These are phyloP conservation scores for Zophobas morio DNA, from an alignment of 1,140 invertebrate species.

Conservation along the genomic window DNA sequence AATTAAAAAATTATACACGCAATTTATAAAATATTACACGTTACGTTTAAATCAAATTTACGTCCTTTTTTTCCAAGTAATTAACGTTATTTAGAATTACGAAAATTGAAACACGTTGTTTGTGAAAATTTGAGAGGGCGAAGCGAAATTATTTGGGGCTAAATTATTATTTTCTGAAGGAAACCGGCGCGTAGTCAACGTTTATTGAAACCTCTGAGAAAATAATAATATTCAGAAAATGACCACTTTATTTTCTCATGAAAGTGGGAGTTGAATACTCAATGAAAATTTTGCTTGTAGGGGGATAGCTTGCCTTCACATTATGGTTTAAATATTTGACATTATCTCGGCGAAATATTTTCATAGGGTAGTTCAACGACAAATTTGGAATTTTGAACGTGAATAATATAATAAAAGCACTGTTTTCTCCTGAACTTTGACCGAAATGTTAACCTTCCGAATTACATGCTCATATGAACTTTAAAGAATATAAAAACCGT, in stretches of 20 bases:
- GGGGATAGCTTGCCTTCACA: background rate
- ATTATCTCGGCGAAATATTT: slow-evolving; percentile 15
- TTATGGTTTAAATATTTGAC: slow-evolving; percentile 19
- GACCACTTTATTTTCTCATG: slow-evolving; percentile 37
- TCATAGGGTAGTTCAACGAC: background rate
- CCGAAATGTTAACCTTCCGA: no score
- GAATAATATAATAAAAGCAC: background rate
- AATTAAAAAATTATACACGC: no score
- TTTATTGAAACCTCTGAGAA: slow-evolving; percentile 33
- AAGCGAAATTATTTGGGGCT: slow-evolving; percentile 15
- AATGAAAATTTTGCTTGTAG: slow-evolving; percentile 23
- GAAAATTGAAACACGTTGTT: background rate
- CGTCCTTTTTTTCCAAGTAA: background rate
- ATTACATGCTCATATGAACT: no score
- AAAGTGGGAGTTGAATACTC: slow-evolving; percentile 22
- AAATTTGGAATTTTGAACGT: slow-evolving; percentile 18
- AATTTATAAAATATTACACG: no score
- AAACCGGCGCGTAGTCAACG: slow-evolving; percentile 6
- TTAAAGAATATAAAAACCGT: no score
- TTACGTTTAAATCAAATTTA: slow-evolving; percentile 3
- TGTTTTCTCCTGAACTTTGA: no score
- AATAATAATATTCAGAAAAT: slow-evolving; percentile 39
- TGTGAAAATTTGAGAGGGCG: slow-evolving; percentile 1
- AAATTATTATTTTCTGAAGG: slow-evolving; percentile 26
- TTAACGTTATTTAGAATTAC: slow-evolving; percentile 5